Conservation (phyloP, 2,888 invertebrate genomes). For the Drosophila parthenogenetica region DNA sequence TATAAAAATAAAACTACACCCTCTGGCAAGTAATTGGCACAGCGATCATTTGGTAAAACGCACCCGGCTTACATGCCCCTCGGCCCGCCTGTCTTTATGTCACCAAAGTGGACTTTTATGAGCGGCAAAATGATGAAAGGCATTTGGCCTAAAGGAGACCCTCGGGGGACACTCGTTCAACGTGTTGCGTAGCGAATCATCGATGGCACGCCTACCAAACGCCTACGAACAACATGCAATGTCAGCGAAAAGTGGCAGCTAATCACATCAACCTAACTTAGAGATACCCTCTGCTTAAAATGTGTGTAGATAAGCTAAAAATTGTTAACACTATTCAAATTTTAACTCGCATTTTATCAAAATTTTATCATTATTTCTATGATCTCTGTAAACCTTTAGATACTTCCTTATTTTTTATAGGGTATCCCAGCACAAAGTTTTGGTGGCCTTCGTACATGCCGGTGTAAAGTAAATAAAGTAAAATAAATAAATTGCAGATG, state of each 20-base stretch:
- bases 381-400: no score
- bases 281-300: not conserved
- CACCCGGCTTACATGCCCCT: not conserved
- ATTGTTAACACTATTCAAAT: no score
- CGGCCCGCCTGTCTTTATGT: not conserved
- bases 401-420: slow-evolving; percentile 6
- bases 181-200: slow-evolving; percentile 39
- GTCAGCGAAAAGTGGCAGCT: slow-evolving; percentile 34
- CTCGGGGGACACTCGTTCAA: slow-evolving; percentile 23
- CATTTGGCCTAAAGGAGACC: slow-evolving; percentile 22
- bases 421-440: slow-evolving; percentile 23
- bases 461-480: slow-evolving; percentile 67
- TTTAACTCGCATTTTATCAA: not conserved
- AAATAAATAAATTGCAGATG: slow-evolving; percentile 76
- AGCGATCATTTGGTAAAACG: not conserved
- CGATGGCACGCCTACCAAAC: slow-evolving; percentile 32
- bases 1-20: not conserved
- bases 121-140: slow-evolving; percentile 30
- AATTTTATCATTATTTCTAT: not conserved
- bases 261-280: not conserved
- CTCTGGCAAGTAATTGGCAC: slow-evolving; percentile 2
- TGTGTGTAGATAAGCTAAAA: no score
- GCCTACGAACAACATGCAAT: slow-evolving; percentile 24
- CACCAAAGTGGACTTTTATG: slow-evolving; percentile 25
- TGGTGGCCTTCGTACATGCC: slow-evolving; percentile 44